Conservation (phyloP, 2,113 vertebrate species). For the Otolemur garnettii region DNA sequence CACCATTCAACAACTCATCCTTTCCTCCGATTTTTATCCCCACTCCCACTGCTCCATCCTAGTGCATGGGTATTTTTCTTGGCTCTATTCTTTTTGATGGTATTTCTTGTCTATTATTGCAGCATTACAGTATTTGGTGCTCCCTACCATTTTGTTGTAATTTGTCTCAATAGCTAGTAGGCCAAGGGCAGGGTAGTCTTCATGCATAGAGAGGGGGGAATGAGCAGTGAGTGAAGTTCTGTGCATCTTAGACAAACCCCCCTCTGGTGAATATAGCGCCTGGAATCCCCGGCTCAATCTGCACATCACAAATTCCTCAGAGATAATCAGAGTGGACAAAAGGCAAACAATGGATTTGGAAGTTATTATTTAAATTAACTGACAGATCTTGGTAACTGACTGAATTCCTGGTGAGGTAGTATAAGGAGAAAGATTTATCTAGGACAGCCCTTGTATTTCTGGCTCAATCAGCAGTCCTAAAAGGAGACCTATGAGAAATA, state of each 20-base stretch:
- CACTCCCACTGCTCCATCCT: background rate
- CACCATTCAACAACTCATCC: background rate
- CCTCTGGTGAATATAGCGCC: background rate
- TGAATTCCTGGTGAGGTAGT: background rate
- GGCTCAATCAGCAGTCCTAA: background rate
- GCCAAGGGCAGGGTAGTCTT: background rate
- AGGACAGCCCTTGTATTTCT: background rate
- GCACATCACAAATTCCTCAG: background rate
- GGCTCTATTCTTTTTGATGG: background rate
- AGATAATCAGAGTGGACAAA: background rate
- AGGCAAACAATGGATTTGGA: background rate
- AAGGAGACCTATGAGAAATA: background rate
- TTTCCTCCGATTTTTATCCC: background rate
- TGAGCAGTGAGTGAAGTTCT: background rate
- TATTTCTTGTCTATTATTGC: background rate
- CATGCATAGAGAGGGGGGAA: background rate
- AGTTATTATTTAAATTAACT: background rate
- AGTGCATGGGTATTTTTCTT: background rate
- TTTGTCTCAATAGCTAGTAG: background rate
- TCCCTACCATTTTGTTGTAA: background rate
- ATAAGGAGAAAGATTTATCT: background rate
- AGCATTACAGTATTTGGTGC: background rate
- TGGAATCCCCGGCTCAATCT: background rate
- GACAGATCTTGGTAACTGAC: background rate
- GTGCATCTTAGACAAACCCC: background rate